Evolutionary conservation across 1,140 invertebrate species (phyloP), one percentile per base, ranked within the genome.

Genomic region (Philotrypesis tridentata): DNA sequence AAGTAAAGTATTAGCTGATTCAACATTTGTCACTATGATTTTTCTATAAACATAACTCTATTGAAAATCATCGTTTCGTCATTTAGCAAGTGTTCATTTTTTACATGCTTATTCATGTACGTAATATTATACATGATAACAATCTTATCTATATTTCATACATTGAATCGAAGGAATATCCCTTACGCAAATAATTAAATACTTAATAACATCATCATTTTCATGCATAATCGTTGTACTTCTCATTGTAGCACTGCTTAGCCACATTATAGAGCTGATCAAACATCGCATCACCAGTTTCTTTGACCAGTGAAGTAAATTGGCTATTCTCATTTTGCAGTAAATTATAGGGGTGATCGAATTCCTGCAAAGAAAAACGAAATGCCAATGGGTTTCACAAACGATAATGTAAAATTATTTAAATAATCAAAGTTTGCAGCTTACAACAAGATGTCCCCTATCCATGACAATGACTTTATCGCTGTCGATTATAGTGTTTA

Each of bases 401-500:
- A 4, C 2, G 27, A 37, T 33, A 33, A 33, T 29, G 1, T 33
- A 68, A 68, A n/a, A 29, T 68, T 31, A 68, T 27, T 65, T 11
- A 65, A 65, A 65, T 0, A 65, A 29, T 65, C 0, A 25, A 23
- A 11, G n/a, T 0, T 0, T 65, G 37, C 1, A 74, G 14, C 82
- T 79, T 75, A 83, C 82, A 2, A 61, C 71, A 6, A 83, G 11
- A 23, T 23, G n/a, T n/a, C 82, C 82, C 6, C 55, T 83, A 40
- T 79, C 76, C 63, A 83, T 79, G 1, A 83, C 71, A 27, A 79
- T 55, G 8, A 83, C 72, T 70, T 75, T 83, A 23, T 79, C 77
- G 48, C 82, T 83, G 25, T 79, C 82, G 0, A 82, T 82, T 2
- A 82, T 79, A 0, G 76, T 82, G 17, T 82, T 79, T 0, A 82